Evolutionary conservation across 2,797 vertebrate species (phyloP), one percentile per base, ranked within the genome.

Genomic region (Halcyon badia): DNA sequence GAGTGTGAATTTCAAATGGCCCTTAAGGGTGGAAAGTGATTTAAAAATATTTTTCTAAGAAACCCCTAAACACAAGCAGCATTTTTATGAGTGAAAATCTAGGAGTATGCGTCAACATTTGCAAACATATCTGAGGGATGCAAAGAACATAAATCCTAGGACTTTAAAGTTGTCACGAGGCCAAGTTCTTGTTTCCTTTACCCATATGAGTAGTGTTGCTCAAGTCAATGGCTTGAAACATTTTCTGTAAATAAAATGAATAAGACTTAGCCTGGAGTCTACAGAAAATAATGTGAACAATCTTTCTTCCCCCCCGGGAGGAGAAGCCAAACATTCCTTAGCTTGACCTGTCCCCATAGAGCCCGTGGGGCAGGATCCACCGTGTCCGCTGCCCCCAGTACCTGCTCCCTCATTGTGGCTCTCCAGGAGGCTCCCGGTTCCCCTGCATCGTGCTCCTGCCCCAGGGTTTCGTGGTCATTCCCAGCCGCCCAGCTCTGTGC

Each of bases 41-140:
- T 93, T 95, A 85, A 96, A 96, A 97, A 95, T 94, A 94, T 94
- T 95, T 96, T 94, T 93, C 91, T 88, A 93, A 94, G 90, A 96
- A 91, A 91, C 72, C 87, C 92, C 96, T 83, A 95, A 96, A 96
- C 95, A 97, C 86, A 96, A 92, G 91, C 93, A 97, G 89, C 95
- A 90, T 95, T 93, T 96, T 96, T 91, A 84, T 82, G 86, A 94
- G 88, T 89, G 76, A 89, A 93, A 97, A 96, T 58, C 78, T 56
- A 94, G 69, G 87, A 83, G 84, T 83, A 80, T 81, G 78, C 52
- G 13, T 96, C 91, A 97, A 90, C 94, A 94, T 94, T 97, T 94
- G 83, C 92, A 96, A 89, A 85, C 62, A 48, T 91, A 83, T 96
- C 92, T 85, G 66, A 94, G 73, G 48, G 92, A 93, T 89, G 83